Evolutionary conservation across 2,888 invertebrate species (phyloP).

Genomic region (Brachyptera risi): DNA sequence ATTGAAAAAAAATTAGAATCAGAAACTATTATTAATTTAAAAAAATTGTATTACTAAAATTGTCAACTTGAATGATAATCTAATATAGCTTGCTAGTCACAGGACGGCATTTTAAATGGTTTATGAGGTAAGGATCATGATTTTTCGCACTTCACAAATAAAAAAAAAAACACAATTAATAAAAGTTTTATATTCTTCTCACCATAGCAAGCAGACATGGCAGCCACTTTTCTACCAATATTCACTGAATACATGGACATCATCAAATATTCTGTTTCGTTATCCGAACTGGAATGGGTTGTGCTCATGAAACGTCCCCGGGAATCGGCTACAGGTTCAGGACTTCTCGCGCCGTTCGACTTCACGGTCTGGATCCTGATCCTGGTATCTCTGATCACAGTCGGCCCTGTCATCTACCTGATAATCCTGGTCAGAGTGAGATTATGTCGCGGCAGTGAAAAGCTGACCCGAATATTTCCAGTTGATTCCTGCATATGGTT

Average conservation of each 20-base stretch:
- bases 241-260: slow-evolving; percentile 54
- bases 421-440: slow-evolving; percentile 52
- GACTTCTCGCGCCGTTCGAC: slow-evolving; percentile 77
- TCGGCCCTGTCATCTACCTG: slow-evolving; percentile 74
- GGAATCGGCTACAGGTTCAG: slow-evolving; percentile 78
- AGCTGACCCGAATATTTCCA: slow-evolving; percentile 47
- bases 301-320: slow-evolving; percentile 76
- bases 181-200: too few relatives aligned
- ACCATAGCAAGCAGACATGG: slow-evolving; percentile 68
- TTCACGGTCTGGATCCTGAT: slow-evolving; percentile 62
- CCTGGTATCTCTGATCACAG: slow-evolving; percentile 62
- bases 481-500: slow-evolving; percentile 79
- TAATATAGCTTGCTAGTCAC: too few relatives aligned
- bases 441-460: slow-evolving; percentile 54
- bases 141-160: too few relatives aligned
- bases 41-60: too few relatives aligned
- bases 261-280: slow-evolving; percentile 56
- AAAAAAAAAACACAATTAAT: too few relatives aligned
- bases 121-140: too few relatives aligned
- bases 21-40: too few relatives aligned
- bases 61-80: too few relatives aligned
- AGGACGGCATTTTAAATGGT: too few relatives aligned
- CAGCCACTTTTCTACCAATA: slow-evolving; percentile 71
- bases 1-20: too few relatives aligned
- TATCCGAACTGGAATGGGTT: slow-evolving; percentile 74